Base-by-base conservation (phyloP, 2,888 invertebrate genomes). In the Tinea trinotella region DNA sequence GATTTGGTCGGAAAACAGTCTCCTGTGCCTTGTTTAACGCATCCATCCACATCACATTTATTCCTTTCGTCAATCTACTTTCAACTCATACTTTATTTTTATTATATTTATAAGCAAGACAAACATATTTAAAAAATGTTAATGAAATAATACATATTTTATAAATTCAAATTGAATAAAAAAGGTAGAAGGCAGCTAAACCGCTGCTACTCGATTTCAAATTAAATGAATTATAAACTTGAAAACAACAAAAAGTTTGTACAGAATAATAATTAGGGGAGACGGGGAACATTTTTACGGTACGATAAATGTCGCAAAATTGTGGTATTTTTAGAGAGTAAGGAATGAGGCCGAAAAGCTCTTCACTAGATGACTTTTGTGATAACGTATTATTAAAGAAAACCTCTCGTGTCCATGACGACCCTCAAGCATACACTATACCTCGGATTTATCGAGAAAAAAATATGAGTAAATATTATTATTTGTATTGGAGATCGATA, bases 141-240 rank as follows among this genome's bases (percentile, higher is more conserved):
- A 30, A n/a, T n/a, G n/a, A n/a, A n/a, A n/a, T n/a, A n/a, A n/a
- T n/a, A 30, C 7, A 30, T 10, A 30, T 30, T 30, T 30, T n/a
- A 30, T 30, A 30, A 30, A 30, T 30, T 30, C 30, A 2, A 40
- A 40, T 40, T 40, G 40, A 40, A 40, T 40, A 2, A 12, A 40
- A 15, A 40, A 40, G 7, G 40, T 15, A 12, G 40, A 40, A 15
- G 13, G 40, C 40, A 12, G 1, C 10, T 13, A 40, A 13, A 40
- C 40, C 13, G 40, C 40, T n/a, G 13, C 40, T 40, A 1, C 15
- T 40, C 40, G 13, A 40, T 40, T 40, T 13, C 40, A 12, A 13
- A 40, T 40, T 40, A 40, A 40, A 40, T 40, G 40, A 12, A 40
- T 40, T 40, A 40, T 40, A 13, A 40, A 40, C 40, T 40, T 5